Percentiles rank a stretch among this genome's conserved stretches.
These are phyloP conservation scores for Parazoanthus darwini DNA, from an alignment of 92 coral and sea anemone species.

Conservation along the genomic window DNA sequence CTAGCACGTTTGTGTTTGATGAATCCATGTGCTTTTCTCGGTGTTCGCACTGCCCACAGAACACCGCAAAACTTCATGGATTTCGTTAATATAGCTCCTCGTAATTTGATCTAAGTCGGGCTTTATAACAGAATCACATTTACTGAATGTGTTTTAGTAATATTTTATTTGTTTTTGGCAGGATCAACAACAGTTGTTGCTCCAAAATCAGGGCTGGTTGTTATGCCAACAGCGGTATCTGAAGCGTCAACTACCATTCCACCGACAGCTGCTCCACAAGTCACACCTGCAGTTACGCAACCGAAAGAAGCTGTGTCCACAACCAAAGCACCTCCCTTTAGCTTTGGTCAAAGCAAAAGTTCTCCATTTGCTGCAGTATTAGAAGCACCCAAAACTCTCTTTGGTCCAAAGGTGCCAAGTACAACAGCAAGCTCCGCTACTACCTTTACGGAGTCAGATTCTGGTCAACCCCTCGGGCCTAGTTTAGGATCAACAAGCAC, in stretches of 20 bases:
- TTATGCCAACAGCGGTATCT: background rate
- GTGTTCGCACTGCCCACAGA: background rate
- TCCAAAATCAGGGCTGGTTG: background rate
- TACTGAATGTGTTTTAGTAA: background rate
- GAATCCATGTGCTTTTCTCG: too few species aligned
- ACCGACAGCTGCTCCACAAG: background rate
- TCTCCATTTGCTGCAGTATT: background rate
- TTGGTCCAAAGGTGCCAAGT: background rate
- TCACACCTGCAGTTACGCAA: background rate
- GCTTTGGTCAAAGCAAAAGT: background rate
- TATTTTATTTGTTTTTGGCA: background rate
- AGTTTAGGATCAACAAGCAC: background rate
- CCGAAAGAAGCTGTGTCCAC: background rate
- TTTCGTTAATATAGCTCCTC: too few species aligned
- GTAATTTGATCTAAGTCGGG: too few species aligned
- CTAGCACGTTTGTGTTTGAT: background rate
- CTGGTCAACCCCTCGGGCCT: background rate
- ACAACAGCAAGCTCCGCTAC: background rate
- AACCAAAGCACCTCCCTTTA: background rate
- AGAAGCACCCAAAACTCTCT: background rate
- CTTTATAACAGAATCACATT: too few species aligned
- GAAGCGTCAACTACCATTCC: background rate
- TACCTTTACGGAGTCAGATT: background rate
- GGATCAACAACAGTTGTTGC: background rate
- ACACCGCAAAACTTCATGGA: too few species aligned